Base-by-base conservation (phyloP, 2,888 invertebrate species). In the Andrena trimmerana region DNA sequence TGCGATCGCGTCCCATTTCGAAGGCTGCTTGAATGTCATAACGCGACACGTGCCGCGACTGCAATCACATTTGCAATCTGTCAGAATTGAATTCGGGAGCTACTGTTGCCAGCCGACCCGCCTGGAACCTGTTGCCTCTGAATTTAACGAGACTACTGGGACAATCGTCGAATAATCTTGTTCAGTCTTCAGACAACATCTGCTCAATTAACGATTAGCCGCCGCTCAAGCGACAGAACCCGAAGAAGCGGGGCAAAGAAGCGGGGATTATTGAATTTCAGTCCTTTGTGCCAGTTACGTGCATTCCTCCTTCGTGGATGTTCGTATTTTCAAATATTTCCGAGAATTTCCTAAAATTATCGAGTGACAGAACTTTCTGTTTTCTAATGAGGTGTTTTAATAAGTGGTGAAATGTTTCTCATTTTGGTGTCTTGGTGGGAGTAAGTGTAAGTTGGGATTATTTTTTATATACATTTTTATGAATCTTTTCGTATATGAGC, bases 81-180 rank as follows among this genome's bases (percentile, higher is more conserved):
- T 74, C 78, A 84, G 78, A 81, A 86, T 84, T 76, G 67, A 81
- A 86, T 86, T 88, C 83, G 83, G 57, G 10, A 74, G 81, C 85
- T n/a, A 77, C 80, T 79, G 83, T 67, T 42, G 66, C 82, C n/a
- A n/a, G n/a, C 52, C 67, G 67, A 59, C 52, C 50, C 5, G 48
- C 54, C 81, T 57, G 87, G 87, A 77, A 90, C 90, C 90, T 91
- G 90, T 91, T 91, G 90, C 90, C 90, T 60, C 8, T 8, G 62
- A 65, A 81, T 75, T 62, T 75, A 80, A 74, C 67, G 62, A 74
- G 70, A 57, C 73, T 73, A 73, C 69, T 57, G 63, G 76, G 70
- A 62, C 68, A 73, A 83, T 81, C 78, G 71, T 80, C 62, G 69
- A 71, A 54, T 72, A 83, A 79, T 69, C 69, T 74, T 52, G 60